These are phyloP conservation scores for Dolichoris vasculosae DNA, from an alignment of 1,140 invertebrate species.

Conservation along the genomic window DNA sequence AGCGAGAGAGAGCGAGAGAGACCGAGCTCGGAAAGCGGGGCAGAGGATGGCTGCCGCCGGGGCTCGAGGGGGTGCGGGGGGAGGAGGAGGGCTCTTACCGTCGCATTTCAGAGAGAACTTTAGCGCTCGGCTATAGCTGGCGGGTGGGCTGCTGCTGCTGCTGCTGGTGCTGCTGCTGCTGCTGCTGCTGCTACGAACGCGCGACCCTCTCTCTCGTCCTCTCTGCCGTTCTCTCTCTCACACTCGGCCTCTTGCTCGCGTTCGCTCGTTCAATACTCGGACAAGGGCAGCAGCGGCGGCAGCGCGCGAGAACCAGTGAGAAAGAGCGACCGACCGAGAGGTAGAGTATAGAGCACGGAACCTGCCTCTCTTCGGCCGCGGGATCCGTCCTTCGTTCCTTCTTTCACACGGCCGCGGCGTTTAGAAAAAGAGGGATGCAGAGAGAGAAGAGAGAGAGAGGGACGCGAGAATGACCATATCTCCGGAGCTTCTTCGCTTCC, in stretches of 20 bases:
- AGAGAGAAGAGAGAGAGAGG: not conserved
- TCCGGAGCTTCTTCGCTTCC: not conserved
- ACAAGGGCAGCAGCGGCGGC: constrained; percentile 55
- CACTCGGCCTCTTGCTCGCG: constrained; percentile 55
- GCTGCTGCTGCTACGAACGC: constrained; percentile 48
- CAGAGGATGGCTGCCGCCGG: constrained; percentile 49
- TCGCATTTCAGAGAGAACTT: constrained; percentile 47
- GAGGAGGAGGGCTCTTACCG: constrained; percentile 16
- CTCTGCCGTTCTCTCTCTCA: constrained; percentile 60
- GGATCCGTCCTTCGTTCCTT: not conserved
- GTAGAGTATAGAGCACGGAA: constrained; percentile 43
- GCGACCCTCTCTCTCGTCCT: constrained; percentile 53
- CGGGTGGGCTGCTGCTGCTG: constrained; percentile 46
- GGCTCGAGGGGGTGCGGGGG: constrained; percentile 1
- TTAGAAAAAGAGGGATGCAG: not conserved
- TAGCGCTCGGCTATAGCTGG: constrained; percentile 48
- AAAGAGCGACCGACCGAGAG: constrained; percentile 39
- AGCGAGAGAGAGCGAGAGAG: not conserved
- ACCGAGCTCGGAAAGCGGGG: constrained; percentile 54
- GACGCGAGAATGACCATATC: not conserved
- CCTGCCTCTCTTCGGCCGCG: constrained; percentile 5
- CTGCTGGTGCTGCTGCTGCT: no score
- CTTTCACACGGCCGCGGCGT: not conserved
- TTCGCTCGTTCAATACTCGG: constrained; percentile 70
- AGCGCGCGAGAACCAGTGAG: constrained; percentile 43